Percentiles rank a stretch among this genome's conserved stretches.
phyloP scores from a whole-genome alignment of 2,888 invertebrate genomes.

The Acanthoscelides obtectus region DNA sequence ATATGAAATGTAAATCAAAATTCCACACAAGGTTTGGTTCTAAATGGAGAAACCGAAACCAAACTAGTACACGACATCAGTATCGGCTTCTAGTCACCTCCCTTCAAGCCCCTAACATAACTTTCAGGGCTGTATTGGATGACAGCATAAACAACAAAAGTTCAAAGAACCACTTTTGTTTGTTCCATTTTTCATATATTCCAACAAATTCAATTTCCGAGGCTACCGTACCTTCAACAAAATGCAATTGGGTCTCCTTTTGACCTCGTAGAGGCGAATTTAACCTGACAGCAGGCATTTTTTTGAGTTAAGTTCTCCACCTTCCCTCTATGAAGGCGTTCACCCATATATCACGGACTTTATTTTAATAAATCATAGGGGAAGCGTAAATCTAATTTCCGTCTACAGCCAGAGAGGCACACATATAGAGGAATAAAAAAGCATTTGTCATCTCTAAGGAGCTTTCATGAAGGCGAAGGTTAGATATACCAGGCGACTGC shows the following conservation, averaged over 20 bases:
- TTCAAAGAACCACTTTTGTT: too few species aligned
- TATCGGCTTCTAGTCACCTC: too few species aligned
- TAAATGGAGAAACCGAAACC: too few species aligned
- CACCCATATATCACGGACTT: conserved; percentile 5
- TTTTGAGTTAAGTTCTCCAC: not conserved
- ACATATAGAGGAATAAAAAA: not conserved
- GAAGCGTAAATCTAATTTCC: conserved; percentile 12
- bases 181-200: not conserved
- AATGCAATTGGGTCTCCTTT: not conserved
- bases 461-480: not conserved
- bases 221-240: not conserved
- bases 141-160: too few species aligned
- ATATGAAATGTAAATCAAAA: too few species aligned
- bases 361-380: conserved; percentile 8
- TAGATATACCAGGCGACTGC: not conserved
- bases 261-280: not conserved
- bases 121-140: too few species aligned
- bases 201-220: not conserved
- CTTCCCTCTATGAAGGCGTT: not conserved
- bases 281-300: not conserved
- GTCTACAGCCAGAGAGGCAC: not conserved
- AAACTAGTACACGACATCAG: too few species aligned
- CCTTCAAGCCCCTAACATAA: too few species aligned
- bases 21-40: too few species aligned
- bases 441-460: not conserved